These are phyloP conservation scores for Sympetrum striolatum DNA, from an alignment of 2,888 invertebrate species.

Conservation along the genomic window DNA sequence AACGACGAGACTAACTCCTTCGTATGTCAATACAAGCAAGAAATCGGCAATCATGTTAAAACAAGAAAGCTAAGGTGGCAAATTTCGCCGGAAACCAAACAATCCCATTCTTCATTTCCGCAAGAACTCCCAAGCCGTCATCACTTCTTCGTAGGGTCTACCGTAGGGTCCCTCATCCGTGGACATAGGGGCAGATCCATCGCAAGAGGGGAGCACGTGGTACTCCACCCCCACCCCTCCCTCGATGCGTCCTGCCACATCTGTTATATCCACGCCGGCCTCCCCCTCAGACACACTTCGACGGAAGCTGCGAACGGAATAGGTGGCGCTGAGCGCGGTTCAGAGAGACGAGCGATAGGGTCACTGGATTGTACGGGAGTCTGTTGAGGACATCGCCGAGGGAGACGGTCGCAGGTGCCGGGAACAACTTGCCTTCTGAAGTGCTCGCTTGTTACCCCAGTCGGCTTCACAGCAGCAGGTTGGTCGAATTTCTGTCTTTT, in stretches of 20 bases:
- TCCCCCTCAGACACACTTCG: not conserved
- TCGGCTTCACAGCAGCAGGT: too few relatives aligned
- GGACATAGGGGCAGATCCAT: not conserved
- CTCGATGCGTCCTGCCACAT: not conserved
- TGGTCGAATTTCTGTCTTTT: too few relatives aligned
- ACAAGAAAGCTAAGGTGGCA: not conserved
- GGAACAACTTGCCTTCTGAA: not conserved
- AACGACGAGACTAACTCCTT: too few relatives aligned
- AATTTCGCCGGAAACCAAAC: not conserved
- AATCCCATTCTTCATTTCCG: not conserved
- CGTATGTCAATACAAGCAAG: too few relatives aligned
- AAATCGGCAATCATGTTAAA: too few relatives aligned
- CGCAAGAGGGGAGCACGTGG: not conserved
- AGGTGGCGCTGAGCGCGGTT: not conserved
- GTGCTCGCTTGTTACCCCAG: not conserved
- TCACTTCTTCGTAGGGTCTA: not conserved
- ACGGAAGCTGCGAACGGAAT: slow-evolving; percentile 1
- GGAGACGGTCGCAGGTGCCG: not conserved
- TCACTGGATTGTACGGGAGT: not conserved
- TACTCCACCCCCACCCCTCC: not conserved
- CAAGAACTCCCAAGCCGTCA: not conserved
- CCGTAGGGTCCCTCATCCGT: not conserved
- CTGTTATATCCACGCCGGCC: slow-evolving; percentile 2
- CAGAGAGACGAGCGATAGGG: not conserved
- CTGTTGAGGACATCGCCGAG: not conserved